Evolutionary conservation across 2,888 invertebrate genomes (phyloP).

Genomic region (Phrixothrix hirtus): DNA sequence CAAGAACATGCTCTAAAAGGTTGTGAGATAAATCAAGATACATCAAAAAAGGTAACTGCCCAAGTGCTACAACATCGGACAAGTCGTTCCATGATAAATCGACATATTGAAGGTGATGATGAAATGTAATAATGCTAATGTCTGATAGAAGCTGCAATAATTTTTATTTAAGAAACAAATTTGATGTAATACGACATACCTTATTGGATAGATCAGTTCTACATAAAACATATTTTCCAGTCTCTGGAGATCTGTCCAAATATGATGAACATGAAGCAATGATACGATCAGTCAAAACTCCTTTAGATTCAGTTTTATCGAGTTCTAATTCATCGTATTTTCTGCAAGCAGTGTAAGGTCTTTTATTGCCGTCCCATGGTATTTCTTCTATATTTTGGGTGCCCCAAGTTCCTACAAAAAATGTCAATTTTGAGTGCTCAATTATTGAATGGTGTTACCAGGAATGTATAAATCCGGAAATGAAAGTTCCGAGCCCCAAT

Average conservation of each 20-base stretch:
- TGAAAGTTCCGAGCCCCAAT: slow-evolving; percentile 13
- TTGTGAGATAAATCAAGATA: slow-evolving; percentile 63
- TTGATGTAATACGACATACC: no score
- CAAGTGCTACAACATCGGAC: slow-evolving; percentile 58
- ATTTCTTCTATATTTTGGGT: slow-evolving; percentile 33
- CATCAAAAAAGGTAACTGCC: slow-evolving; percentile 61
- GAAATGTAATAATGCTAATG: slow-evolving; percentile 59
- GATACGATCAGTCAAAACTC: slow-evolving; percentile 60
- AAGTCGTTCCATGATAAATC: slow-evolving; percentile 64
- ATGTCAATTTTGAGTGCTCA: background rate
- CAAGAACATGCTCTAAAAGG: slow-evolving; percentile 58
- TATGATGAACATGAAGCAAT: slow-evolving; percentile 60
- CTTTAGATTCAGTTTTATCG: slow-evolving; percentile 47
- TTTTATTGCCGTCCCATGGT: slow-evolving; percentile 38
- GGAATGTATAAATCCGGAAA: slow-evolving; percentile 15
- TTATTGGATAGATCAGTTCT: slow-evolving; percentile 58
- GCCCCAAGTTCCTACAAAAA: slow-evolving; percentile 39
- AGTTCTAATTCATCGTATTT: slow-evolving; percentile 35
- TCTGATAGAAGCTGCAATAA: slow-evolving; percentile 53
- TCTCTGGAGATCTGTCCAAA: slow-evolving; percentile 60
- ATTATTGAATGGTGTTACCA: slow-evolving; percentile 3
- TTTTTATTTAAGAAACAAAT: background rate
- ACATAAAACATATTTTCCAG: slow-evolving; percentile 60
- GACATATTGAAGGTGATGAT: slow-evolving; percentile 64
- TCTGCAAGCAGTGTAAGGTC: slow-evolving; percentile 31